Percentiles rank a stretch among this genome's conserved stretches.
Evolutionary conservation across 1,140 invertebrate species (phyloP).

Genomic region (Tribolium castaneum): DNA sequence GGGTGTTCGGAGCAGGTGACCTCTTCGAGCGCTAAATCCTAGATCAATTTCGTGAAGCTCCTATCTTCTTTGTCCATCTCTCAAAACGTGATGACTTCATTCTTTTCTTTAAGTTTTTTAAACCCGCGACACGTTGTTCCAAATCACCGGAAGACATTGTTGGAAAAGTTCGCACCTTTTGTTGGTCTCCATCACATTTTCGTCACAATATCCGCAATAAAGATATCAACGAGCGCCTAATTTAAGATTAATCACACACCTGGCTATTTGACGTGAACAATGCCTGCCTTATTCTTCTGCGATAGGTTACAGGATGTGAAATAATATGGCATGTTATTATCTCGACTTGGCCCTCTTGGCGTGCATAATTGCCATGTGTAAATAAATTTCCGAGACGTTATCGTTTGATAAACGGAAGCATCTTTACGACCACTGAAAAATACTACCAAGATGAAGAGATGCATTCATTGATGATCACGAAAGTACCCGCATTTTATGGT

Average conservation of each 20-base stretch:
- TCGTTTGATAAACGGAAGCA: conserved; percentile 19
- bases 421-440: conserved; percentile 3
- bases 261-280: conserved; percentile 24
- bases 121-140: not conserved
- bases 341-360: conserved; percentile 6
- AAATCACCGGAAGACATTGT: conserved; percentile 4
- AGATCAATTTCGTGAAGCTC: no score
- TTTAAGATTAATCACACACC: conserved; percentile 32
- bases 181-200: not conserved
- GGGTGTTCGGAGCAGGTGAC: no score
- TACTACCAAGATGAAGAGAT: not conserved
- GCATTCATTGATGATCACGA: no score
- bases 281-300: not conserved
- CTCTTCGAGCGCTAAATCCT: no score
- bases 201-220: conserved; percentile 22
- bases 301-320: conserved; percentile 21
- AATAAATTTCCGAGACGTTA: conserved; percentile 24
- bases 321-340: conserved; percentile 18
- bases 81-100: not conserved
- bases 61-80: not conserved
- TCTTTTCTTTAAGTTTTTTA: not conserved
- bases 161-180: conserved; percentile 21
- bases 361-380: conserved; percentile 22
- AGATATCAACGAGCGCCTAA: conserved; percentile 25
- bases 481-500: no score